phyloP scores from a whole-genome alignment of 2,888 invertebrate species.

The Pteria penguin region DNA sequence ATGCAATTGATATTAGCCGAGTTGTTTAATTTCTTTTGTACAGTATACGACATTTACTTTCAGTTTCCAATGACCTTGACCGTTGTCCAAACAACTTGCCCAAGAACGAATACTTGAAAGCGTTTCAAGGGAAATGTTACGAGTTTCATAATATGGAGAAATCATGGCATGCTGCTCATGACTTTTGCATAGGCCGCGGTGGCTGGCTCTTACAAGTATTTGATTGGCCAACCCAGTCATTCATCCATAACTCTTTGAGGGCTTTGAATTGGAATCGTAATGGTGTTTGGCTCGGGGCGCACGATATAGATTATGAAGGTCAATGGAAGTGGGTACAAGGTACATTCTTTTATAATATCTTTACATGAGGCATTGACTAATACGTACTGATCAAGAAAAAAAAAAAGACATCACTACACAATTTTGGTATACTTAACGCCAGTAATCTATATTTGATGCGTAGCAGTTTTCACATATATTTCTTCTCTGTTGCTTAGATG shows the following conservation, averaged over 20 bases:
- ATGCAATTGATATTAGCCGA: too few species aligned
- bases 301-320: conserved; percentile 56
- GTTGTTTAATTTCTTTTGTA: too few species aligned
- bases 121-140: conserved; percentile 52
- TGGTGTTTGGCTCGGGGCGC: conserved; percentile 68
- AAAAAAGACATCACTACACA: background rate
- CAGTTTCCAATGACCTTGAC: background rate
- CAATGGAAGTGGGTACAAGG: conserved; percentile 64
- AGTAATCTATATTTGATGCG: too few species aligned
- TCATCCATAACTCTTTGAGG: conserved; percentile 49
- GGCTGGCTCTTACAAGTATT: conserved; percentile 55
- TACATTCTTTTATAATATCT: conserved; percentile 22
- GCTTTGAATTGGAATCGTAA: conserved; percentile 57
- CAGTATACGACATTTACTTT: too few species aligned
- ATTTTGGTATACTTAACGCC: too few species aligned
- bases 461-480: too few species aligned
- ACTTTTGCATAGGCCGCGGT: conserved; percentile 47
- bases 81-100: conserved; percentile 35
- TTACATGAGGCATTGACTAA: background rate
- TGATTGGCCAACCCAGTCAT: conserved; percentile 53
- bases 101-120: conserved; percentile 32
- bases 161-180: conserved; percentile 55
- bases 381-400: background rate
- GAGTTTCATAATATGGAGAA: conserved; percentile 55
- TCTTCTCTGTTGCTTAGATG: too few species aligned